Conservation (phyloP, 2,888 invertebrate genomes). For the Hemaris fuciformis region DNA sequence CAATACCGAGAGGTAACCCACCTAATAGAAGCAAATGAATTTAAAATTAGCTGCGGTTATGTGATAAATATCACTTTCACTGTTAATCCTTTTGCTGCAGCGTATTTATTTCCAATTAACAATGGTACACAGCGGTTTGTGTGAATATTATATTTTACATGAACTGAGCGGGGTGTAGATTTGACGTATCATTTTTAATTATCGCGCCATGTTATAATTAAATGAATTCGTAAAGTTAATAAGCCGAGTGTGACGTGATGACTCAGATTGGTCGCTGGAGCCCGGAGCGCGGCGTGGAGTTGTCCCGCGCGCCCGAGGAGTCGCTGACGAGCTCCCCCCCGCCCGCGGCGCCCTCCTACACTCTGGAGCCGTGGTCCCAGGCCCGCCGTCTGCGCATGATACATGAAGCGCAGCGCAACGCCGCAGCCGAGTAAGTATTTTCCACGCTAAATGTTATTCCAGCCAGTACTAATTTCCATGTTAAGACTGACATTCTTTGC, state of each 20-base stretch:
- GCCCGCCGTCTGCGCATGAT: conserved; percentile 75
- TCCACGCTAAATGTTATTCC: neutral
- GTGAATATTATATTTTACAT: neutral
- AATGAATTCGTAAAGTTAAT: neutral
- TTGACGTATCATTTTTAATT: too few species aligned
- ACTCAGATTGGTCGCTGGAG: conserved; percentile 68
- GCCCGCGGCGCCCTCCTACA: conserved; percentile 59
- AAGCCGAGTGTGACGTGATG: neutral
- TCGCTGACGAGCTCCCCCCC: conserved; percentile 36
- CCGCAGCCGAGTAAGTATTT: conserved; percentile 50
- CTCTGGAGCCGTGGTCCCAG: conserved; percentile 75
- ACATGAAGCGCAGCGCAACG: conserved; percentile 68
- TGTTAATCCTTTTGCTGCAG: neutral
- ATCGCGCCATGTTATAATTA: neutral
- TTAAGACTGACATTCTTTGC: too few species aligned
- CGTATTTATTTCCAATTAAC: neutral
- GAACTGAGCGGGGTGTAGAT: neutral
- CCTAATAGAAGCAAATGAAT: neutral
- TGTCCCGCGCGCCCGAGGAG: conserved; percentile 61
- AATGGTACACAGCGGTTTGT: neutral
- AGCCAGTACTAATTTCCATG: neutral
- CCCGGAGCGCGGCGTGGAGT: conserved; percentile 68
- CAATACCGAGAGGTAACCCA: conserved; percentile 69
- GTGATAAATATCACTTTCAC: neutral
- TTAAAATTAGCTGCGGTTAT: neutral